A percentile compares a stretch with the other conserved stretches of the same genome.
These are phyloP conservation scores for Sebastes iracundus DNA, from an alignment of 2,797 vertebrate species.

Conservation along the genomic window DNA sequence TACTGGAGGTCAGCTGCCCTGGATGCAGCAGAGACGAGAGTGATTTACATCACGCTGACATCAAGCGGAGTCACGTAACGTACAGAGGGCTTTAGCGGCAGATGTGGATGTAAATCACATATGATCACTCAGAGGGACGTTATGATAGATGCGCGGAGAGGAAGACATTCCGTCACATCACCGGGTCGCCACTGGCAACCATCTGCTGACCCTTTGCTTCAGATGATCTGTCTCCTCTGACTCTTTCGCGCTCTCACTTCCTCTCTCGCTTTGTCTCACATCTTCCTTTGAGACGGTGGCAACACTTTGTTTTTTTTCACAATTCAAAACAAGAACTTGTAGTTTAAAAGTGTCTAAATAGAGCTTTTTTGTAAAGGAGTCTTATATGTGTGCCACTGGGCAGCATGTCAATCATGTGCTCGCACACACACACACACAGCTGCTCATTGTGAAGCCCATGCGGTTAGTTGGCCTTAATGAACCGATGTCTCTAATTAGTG, in stretches of 20 bases:
- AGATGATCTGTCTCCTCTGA: constrained; percentile 2
- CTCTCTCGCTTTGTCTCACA: not conserved
- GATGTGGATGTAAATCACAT: constrained; percentile 59
- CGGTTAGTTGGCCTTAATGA: constrained; percentile 57
- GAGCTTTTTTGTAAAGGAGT: not conserved
- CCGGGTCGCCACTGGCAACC: constrained; percentile 46
- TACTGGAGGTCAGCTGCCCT: constrained; percentile 7
- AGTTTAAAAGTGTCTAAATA: not conserved
- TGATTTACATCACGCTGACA: not conserved
- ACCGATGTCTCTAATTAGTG: constrained; percentile 59
- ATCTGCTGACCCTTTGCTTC: constrained; percentile 52
- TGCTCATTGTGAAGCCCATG: constrained; percentile 52
- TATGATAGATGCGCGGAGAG: constrained; percentile 50
- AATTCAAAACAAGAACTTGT: not conserved
- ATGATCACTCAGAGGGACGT: constrained; percentile 16
- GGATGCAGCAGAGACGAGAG: constrained; percentile 11
- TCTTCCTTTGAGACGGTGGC: not conserved
- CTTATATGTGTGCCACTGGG: not conserved
- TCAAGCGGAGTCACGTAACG: constrained; percentile 8
- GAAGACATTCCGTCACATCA: constrained; percentile 25
- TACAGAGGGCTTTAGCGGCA: constrained; percentile 32
- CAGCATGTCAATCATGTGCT: constrained; percentile 18
- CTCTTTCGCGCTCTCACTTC: constrained; percentile 21
- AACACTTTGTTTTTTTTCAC: not conserved
- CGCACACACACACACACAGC: constrained; percentile 23